phyloP scores from a whole-genome alignment of 2,797 vertebrate species.

The Fistularia commersonii region DNA sequence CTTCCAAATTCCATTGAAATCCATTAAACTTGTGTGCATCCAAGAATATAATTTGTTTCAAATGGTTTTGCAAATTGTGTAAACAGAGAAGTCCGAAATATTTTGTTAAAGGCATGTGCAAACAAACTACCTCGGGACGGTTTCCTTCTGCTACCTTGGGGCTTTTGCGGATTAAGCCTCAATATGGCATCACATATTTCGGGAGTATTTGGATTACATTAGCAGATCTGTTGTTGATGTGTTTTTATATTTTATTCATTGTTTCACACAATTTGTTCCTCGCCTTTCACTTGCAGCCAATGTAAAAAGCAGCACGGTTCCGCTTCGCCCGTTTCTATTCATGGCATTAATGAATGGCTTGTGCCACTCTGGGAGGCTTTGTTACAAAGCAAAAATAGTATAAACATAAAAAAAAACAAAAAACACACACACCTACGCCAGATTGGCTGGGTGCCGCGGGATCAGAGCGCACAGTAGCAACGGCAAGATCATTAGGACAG shows the following conservation, averaged over 20 bases:
- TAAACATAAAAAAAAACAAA: conserved; percentile 2
- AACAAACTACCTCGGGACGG: conserved; percentile 1
- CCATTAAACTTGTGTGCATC: too few relatives aligned
- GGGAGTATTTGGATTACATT: too few relatives aligned
- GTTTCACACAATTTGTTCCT: conserved; percentile 2
- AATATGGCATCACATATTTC: conserved; percentile 10
- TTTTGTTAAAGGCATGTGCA: not conserved
- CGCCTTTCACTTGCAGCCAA: conserved; percentile 4
- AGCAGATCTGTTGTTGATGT: too few relatives aligned
- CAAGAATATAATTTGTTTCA: not conserved
- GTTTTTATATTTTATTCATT: conserved; percentile 1
- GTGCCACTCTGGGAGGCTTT: conserved; percentile 2
- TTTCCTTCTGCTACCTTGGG: not conserved
- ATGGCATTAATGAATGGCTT: not conserved
- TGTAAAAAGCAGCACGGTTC: conserved; percentile 13
- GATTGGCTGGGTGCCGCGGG: conserved; percentile 21
- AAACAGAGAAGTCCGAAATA: conserved; percentile 1
- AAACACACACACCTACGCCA: conserved; percentile 12
- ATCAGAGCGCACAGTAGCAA: conserved; percentile 28
- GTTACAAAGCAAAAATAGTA: conserved; percentile 19
- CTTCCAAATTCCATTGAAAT: too few relatives aligned
- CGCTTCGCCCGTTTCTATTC: conserved; percentile 5
- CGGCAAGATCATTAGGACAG: conserved; percentile 44
- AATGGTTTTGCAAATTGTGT: not conserved
- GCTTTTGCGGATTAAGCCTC: conserved; percentile 23